Evolutionary conservation across 1,140 invertebrate genomes (phyloP), one percentile per base, ranked within the genome.

Genomic region (Anoplophora glabripennis): DNA sequence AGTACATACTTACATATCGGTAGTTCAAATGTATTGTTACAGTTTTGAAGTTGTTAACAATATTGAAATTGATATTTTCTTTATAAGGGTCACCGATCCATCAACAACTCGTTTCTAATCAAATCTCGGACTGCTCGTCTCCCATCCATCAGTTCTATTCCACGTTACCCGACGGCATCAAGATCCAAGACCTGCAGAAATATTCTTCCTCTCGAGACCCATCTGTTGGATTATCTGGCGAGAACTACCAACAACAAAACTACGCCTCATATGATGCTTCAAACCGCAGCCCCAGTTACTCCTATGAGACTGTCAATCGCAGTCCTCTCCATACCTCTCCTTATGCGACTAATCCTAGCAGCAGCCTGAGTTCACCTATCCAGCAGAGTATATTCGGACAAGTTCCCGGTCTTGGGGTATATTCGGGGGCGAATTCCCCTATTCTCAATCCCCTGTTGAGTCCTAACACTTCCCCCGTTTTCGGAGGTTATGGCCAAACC

Each of bases 1-100:
- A n/a, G 21, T 28, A 28, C 21, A 2, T 28, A 28, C 21, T 28
- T n/a, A n/a, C n/a, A 28, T 5, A 3, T 28, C 21, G 21, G 21
- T 28, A 28, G 21, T 28, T 28, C 21, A 28, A 28, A 28, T 28
- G 21, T 28, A 28, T 28, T 28, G n/a, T n/a, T n/a, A n/a, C n/a
- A n/a, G n/a, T n/a, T n/a, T n/a, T n/a, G n/a, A n/a, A n/a, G n/a
- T n/a, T n/a, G n/a, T n/a, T n/a, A n/a, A n/a, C n/a, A n/a, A n/a
- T n/a, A n/a, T n/a, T n/a, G n/a, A n/a, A n/a, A n/a, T n/a, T n/a
- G n/a, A n/a, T n/a, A n/a, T 28, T 28, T 28, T 28, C 5, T 46
- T 57, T 73, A 11, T 14, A 11, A 81, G 86, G 84, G 44, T 88
- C 86, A 8, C 86, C 86, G n/a, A 86, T 86, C 53, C 86, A 88